Percentiles rank a stretch among this genome's conserved stretches.
These are phyloP conservation scores for Smittia sp. DNA, from an alignment of 2,888 invertebrate species.

Conservation along the genomic window DNA sequence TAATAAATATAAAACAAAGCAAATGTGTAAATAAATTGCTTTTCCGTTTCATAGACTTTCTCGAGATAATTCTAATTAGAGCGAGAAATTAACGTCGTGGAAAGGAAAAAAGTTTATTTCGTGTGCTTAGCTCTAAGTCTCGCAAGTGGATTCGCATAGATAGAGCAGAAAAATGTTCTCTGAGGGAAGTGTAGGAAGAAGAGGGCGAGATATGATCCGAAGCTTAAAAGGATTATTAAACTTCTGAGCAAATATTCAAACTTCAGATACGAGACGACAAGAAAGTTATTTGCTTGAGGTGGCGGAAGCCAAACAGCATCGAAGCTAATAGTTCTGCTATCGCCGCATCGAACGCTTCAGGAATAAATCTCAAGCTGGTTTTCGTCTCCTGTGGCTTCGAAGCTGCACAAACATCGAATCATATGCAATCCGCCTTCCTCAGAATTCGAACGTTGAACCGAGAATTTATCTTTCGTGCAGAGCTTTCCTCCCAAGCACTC, in stretches of 20 bases:
- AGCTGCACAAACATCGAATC: too few species aligned
- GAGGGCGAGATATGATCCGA: neutral
- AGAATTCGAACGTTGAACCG: too few species aligned
- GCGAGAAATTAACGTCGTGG: constrained; percentile 9
- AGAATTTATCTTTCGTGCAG: too few species aligned
- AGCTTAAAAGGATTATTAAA: constrained; percentile 9
- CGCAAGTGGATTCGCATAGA: constrained; percentile 4
- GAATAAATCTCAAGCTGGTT: too few species aligned
- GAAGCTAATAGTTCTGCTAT: too few species aligned
- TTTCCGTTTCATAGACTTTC: constrained; percentile 12
- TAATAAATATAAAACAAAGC: constrained; percentile 8
- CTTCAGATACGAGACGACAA: neutral
- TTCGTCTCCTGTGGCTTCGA: too few species aligned
- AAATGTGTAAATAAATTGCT: constrained; percentile 12
- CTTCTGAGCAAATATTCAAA: constrained; percentile 12
- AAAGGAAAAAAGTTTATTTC: neutral
- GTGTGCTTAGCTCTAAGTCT: constrained; percentile 8
- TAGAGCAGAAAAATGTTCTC: constrained; percentile 10
- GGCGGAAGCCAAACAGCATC: too few species aligned
- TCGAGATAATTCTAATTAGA: constrained; percentile 8
- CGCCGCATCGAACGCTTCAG: too few species aligned
- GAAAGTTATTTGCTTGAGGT: too few species aligned
- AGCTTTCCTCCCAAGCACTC: too few species aligned
- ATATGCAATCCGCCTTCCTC: too few species aligned
- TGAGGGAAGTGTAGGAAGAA: neutral